These are phyloP conservation scores for Poecilia wingei DNA, from an alignment of 2,797 vertebrate species.

Conservation along the genomic window DNA sequence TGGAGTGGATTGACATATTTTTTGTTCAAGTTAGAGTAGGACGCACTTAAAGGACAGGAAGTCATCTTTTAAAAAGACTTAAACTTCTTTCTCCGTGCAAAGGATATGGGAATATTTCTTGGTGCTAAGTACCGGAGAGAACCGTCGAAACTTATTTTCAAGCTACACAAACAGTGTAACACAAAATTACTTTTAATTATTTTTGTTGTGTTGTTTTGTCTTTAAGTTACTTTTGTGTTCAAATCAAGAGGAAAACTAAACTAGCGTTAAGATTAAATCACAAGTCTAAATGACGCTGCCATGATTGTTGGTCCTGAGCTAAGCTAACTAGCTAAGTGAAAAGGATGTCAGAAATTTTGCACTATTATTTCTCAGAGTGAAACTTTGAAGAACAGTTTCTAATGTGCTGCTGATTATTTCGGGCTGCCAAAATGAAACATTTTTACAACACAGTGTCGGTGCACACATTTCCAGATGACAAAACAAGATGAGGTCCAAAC, in stretches of 20 bases:
- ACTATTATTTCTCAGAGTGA: neutral
- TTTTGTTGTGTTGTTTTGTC: neutral
- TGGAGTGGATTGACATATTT: neutral
- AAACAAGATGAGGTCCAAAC: neutral
- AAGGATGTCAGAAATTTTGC: neutral
- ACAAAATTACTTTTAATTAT: neutral
- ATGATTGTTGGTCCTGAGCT: neutral
- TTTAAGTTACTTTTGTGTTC: neutral
- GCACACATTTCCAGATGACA: neutral
- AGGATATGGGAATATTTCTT: neutral
- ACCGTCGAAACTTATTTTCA: neutral
- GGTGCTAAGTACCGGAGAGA: neutral
- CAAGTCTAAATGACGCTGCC: neutral
- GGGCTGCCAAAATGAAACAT: neutral
- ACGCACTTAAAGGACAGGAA: neutral
- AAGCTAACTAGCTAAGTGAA: neutral
- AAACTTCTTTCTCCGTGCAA: neutral
- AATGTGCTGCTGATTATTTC: neutral
- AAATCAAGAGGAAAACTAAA: neutral
- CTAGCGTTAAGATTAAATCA: neutral
- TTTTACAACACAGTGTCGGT: neutral
- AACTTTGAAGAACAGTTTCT: neutral
- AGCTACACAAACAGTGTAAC: neutral
- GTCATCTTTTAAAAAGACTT: neutral
- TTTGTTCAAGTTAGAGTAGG: neutral